phyloP scores from a whole-genome alignment of 2,113 vertebrate genomes.

The Excalfactoria chinensis region DNA sequence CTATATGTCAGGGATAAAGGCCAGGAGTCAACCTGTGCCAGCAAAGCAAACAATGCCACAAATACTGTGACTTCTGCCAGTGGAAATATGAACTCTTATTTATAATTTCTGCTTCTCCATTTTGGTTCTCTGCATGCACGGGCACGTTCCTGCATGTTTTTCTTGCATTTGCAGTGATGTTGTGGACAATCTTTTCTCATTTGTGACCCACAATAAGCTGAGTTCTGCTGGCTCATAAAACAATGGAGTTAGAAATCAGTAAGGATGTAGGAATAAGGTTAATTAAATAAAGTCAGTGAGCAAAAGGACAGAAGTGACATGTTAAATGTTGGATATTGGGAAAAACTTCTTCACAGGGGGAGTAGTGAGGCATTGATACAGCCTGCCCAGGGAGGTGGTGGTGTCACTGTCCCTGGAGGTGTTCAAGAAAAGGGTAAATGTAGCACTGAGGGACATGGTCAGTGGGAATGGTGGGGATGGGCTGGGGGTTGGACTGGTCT shows the following conservation, averaged over 20 bases:
- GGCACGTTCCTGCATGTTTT: background rate
- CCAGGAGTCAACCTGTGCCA: background rate
- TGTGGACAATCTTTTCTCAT: conserved; percentile 38
- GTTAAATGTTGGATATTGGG: no score
- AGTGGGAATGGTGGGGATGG: no score
- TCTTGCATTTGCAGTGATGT: conserved; percentile 25
- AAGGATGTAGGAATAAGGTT: background rate
- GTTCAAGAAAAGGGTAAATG: no score
- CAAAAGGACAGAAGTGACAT: background rate
- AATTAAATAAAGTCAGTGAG: background rate
- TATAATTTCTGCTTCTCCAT: background rate
- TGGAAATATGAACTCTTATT: background rate
- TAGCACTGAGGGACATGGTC: no score
- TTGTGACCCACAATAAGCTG: conserved; percentile 40
- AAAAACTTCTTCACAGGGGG: no score
- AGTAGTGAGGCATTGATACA: no score
- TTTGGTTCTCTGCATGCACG: background rate
- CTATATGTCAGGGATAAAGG: background rate
- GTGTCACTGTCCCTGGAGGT: no score
- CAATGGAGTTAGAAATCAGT: background rate
- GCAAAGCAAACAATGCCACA: background rate
- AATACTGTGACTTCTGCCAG: fast-evolving
- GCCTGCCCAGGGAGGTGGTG: no score
- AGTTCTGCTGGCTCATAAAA: background rate
- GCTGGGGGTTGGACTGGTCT: no score